Percentiles rank a stretch among this genome's conserved stretches.
Evolutionary conservation across 1,140 invertebrate species (phyloP).

Genomic region (Nylanderia fulva): DNA sequence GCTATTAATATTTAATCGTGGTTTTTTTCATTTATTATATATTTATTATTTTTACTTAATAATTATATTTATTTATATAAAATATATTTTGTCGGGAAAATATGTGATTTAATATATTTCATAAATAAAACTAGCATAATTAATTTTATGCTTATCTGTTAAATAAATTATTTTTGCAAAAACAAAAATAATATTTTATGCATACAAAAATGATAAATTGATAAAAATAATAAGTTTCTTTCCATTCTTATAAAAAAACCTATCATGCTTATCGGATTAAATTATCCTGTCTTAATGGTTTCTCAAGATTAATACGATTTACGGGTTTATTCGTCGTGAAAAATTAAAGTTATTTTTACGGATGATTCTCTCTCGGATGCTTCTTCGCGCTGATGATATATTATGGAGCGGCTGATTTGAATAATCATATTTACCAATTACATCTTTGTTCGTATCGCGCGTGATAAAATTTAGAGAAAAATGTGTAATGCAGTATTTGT

Average conservation of each 20-base stretch:
- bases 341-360: slow-evolving; percentile 41
- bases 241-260: not conserved
- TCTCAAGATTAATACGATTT: slow-evolving; percentile 24
- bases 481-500: not conserved
- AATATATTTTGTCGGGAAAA: not conserved
- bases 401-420: slow-evolving; percentile 44
- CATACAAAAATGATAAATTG: not conserved
- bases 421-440: slow-evolving; percentile 50
- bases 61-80: not conserved
- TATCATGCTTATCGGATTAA: slow-evolving; percentile 7
- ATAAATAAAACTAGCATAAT: not conserved
- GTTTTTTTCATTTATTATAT: not conserved
- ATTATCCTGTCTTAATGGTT: slow-evolving; percentile 7
- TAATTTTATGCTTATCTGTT: not conserved
- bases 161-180: not conserved
- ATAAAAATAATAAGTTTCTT: not conserved
- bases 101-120: not conserved
- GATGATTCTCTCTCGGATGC: slow-evolving; percentile 31
- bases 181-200: not conserved
- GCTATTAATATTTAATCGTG: not conserved
- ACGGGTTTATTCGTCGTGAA: not conserved
- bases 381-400: slow-evolving; percentile 33
- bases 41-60: not conserved
- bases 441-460: not conserved
- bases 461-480: slow-evolving; percentile 17